A percentile compares a stretch with the other conserved stretches of the same genome.
Evolutionary conservation across 2,113 vertebrate genomes (phyloP).

Genomic region (Pao palembangensis): DNA sequence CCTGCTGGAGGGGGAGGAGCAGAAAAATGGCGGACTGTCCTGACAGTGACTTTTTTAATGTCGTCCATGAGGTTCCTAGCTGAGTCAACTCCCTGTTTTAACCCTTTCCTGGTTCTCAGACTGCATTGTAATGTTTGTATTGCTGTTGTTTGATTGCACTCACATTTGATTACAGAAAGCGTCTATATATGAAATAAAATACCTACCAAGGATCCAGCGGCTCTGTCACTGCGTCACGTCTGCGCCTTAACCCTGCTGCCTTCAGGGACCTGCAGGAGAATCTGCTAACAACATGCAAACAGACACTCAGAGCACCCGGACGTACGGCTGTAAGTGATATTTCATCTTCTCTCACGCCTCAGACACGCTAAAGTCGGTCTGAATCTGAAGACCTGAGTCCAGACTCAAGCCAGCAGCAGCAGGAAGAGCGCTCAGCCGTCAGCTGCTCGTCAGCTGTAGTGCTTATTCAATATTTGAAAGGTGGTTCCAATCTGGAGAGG

Average conservation of each 20-base stretch:
- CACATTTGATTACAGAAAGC: slow-evolving; percentile 79
- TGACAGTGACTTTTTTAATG: slow-evolving; percentile 42
- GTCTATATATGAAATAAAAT: slow-evolving; percentile 79
- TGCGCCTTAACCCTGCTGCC: too few relatives aligned
- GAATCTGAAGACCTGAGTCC: too few relatives aligned
- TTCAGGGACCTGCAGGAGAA: too few relatives aligned
- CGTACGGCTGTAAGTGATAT: too few relatives aligned
- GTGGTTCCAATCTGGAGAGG: slow-evolving; percentile 77
- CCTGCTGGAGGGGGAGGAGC: neutral
- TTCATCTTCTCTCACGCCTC: too few relatives aligned
- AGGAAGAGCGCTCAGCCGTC: too few relatives aligned
- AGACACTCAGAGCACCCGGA: too few relatives aligned
- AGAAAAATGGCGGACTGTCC: neutral
- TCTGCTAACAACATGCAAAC: too few relatives aligned
- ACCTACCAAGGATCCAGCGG: slow-evolving; percentile 63
- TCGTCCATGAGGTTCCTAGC: slow-evolving; percentile 69
- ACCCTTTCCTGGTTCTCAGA: slow-evolving; percentile 72
- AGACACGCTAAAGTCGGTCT: too few relatives aligned
- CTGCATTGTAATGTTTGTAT: slow-evolving; percentile 79
- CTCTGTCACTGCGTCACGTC: neutral
- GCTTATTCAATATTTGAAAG: slow-evolving; percentile 78
- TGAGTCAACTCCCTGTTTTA: slow-evolving; percentile 68
- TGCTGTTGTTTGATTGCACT: slow-evolving; percentile 93
- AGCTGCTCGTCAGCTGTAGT: too few relatives aligned
- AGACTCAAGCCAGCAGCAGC: too few relatives aligned